phyloP scores from a whole-genome alignment of 2,113 vertebrate genomes.

The Sporophila hypoxantha region DNA sequence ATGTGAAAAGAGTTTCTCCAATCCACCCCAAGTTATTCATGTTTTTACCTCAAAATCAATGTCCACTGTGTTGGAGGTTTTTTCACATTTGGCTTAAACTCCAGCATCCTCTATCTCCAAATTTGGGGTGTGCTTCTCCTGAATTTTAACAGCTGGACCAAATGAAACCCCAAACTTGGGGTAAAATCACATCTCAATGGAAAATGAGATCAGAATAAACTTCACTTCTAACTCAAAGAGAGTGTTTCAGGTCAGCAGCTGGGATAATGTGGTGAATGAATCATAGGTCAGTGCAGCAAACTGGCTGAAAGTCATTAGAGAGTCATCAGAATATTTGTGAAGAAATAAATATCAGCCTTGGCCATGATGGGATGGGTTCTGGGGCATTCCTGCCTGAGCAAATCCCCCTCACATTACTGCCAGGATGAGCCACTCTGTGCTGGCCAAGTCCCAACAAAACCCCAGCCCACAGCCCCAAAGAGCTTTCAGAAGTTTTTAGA shows the following conservation, averaged over 20 bases:
- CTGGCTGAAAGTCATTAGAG: background rate
- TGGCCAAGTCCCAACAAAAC: background rate
- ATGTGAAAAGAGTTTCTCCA: background rate
- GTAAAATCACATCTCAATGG: background rate
- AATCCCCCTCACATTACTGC: background rate
- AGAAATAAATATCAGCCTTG: background rate
- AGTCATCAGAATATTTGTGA: background rate
- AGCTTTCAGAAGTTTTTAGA: background rate
- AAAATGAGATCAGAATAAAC: background rate
- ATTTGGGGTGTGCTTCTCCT: background rate
- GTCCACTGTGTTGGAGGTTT: background rate
- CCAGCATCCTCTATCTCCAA: background rate
- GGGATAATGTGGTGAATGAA: background rate
- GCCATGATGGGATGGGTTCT: background rate
- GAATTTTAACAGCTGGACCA: background rate
- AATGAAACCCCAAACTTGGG: fast-evolving
- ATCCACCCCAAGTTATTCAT: background rate
- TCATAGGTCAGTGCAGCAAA: background rate
- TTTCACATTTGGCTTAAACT: background rate
- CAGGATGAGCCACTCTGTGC: background rate
- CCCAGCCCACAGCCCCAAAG: background rate
- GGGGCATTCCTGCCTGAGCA: background rate
- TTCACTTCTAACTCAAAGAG: background rate
- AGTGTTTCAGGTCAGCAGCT: background rate
- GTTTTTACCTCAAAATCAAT: background rate